Evolutionary conservation across 2,888 invertebrate genomes (phyloP).

Genomic region (Leptinotarsa haldemani): DNA sequence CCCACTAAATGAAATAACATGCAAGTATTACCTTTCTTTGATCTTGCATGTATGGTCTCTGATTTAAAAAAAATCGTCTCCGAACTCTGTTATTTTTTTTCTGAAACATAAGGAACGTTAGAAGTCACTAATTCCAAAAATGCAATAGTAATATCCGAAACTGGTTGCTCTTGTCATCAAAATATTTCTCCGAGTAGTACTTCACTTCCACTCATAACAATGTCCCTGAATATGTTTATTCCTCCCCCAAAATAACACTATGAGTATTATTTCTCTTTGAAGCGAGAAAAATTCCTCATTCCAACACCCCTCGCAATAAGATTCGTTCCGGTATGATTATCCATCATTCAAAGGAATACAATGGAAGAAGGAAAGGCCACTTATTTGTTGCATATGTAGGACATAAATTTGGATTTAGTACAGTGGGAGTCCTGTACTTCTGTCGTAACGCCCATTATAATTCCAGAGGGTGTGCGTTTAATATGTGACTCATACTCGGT

Average conservation of each 20-base stretch:
- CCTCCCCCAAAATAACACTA: background rate
- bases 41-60: background rate
- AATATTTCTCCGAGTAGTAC: background rate
- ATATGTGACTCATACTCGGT: slow-evolving; percentile 12
- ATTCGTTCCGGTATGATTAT: slow-evolving; percentile 28
- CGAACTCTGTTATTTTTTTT: too few relatives aligned
- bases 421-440: slow-evolving; percentile 14
- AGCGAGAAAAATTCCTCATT: slow-evolving; percentile 4
- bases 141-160: background rate
- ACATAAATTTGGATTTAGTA: slow-evolving; percentile 26
- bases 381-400: slow-evolving; percentile 22
- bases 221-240: background rate
- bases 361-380: slow-evolving; percentile 21
- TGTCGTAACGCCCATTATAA: background rate
- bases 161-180: background rate
- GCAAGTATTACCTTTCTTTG: too few relatives aligned
- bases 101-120: too few relatives aligned
- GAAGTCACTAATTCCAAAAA: background rate
- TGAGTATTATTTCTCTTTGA: slow-evolving; percentile 1
- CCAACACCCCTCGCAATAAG: slow-evolving; percentile 3
- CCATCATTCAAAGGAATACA: slow-evolving; percentile 22
- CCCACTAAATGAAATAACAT: too few relatives aligned
- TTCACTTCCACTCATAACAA: background rate
- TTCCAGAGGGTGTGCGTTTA: slow-evolving; percentile 3
- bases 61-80: too few relatives aligned